Evolutionary conservation across 2,113 vertebrate genomes (phyloP).

Genomic region (Mixornis gularis): DNA sequence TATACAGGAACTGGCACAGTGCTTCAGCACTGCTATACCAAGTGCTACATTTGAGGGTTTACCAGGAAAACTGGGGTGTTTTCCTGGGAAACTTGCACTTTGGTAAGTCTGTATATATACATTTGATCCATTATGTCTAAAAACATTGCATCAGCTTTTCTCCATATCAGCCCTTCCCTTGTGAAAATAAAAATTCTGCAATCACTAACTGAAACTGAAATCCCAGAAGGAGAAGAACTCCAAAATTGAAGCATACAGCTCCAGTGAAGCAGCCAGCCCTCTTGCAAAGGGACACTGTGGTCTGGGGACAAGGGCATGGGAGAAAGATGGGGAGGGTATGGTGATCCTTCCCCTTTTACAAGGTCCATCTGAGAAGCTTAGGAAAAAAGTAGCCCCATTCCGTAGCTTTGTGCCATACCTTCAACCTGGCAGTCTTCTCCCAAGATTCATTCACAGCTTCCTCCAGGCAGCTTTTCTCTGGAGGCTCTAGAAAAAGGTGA

Average conservation of each 20-base stretch:
- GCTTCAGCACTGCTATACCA: fast-evolving
- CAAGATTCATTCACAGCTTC: background rate
- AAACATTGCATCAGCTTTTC: background rate
- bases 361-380: background rate
- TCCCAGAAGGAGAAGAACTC: background rate
- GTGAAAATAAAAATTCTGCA: background rate
- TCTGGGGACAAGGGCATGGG: background rate
- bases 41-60: background rate
- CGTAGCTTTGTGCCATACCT: fast-evolving
- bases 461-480: background rate
- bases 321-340: background rate
- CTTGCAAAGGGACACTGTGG: background rate
- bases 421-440: background rate
- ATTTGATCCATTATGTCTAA: background rate
- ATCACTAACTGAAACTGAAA: background rate
- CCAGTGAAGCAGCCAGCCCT: background rate
- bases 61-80: background rate
- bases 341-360: background rate
- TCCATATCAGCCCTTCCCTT: background rate
- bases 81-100: background rate
- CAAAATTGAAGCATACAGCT: background rate
- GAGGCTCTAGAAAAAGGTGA: background rate
- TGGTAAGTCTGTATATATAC: too few species aligned
- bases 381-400: background rate
- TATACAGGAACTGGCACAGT: background rate